Percentiles rank a stretch among this genome's conserved stretches.
Conservation (phyloP, 92 coral and sea anemone genomes). For the Paramuricea clavata region DNA sequence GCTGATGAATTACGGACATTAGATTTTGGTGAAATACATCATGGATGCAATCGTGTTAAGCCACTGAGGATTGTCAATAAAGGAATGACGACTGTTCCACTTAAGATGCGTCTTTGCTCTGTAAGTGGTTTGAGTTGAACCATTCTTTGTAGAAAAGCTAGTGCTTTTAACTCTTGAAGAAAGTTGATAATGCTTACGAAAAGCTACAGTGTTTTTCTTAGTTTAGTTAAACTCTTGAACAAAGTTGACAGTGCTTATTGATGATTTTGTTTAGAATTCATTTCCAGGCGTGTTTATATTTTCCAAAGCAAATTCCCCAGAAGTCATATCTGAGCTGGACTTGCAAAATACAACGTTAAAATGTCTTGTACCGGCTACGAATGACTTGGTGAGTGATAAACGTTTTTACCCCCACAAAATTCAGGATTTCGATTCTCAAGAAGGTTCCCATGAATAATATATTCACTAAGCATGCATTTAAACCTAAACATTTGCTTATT, state of each 20-base stretch:
- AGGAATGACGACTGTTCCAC: constrained; percentile 92
- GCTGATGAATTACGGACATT: constrained; percentile 86
- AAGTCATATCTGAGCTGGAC: neutral
- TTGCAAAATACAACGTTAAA: constrained; percentile 27
- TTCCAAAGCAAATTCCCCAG: constrained; percentile 33
- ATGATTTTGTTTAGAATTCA: neutral
- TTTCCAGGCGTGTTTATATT: constrained; percentile 29
- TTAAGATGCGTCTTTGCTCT: constrained; percentile 89
- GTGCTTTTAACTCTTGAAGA: too few relatives aligned
- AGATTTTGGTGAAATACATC: constrained; percentile 91
- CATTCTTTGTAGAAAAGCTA: too few relatives aligned
- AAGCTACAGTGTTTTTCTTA: too few relatives aligned
- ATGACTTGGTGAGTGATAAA: constrained; percentile 16
- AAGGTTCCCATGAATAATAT: too few relatives aligned
- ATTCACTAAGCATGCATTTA: too few relatives aligned
- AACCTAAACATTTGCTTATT: too few relatives aligned
- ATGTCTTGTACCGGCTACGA: constrained; percentile 29
- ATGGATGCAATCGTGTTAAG: constrained; percentile 79
- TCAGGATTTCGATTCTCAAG: too few relatives aligned
- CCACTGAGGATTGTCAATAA: constrained; percentile 85
- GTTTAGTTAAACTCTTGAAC: neutral
- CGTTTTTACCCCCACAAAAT: too few relatives aligned
- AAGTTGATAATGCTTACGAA: too few relatives aligned
- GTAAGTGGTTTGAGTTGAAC: too few relatives aligned
- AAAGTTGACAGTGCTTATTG: neutral